phyloP scores from a whole-genome alignment of 2,797 vertebrate species.

The Silurus aristotelis region DNA sequence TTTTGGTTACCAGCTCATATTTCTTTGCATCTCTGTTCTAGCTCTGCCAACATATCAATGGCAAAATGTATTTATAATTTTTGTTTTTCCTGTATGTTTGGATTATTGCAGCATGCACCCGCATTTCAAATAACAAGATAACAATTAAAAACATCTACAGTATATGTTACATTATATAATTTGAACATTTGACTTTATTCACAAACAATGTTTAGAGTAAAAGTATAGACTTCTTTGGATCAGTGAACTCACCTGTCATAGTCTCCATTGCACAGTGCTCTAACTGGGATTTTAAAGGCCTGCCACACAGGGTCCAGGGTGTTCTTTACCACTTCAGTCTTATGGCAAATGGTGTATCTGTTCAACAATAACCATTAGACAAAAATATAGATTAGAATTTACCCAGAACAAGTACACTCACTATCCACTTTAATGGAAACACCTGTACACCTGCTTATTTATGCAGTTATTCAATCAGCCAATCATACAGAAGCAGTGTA shows the following conservation, averaged over 20 bases:
- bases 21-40: not conserved
- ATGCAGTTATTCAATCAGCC: not conserved
- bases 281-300: constrained; percentile 89
- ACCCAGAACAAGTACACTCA: not conserved
- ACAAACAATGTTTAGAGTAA: not conserved
- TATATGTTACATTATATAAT: not conserved
- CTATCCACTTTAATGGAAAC: not conserved
- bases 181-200: not conserved
- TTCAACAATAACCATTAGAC: constrained; percentile 20
- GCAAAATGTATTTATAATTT: not conserved
- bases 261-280: constrained; percentile 90
- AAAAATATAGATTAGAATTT: not conserved
- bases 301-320: constrained; percentile 93
- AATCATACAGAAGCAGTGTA: not conserved
- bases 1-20: not conserved
- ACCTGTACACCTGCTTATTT: not conserved
- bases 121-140: not conserved
- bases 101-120: not conserved
- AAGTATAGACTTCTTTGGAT: not conserved
- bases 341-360: constrained; percentile 91
- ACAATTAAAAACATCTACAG: not conserved
- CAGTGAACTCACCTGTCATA: constrained; percentile 80
- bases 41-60: not conserved
- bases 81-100: not conserved
- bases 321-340: constrained; percentile 92